phyloP scores from a whole-genome alignment of 2,797 vertebrate species.

The Myotis pilosus region DNA sequence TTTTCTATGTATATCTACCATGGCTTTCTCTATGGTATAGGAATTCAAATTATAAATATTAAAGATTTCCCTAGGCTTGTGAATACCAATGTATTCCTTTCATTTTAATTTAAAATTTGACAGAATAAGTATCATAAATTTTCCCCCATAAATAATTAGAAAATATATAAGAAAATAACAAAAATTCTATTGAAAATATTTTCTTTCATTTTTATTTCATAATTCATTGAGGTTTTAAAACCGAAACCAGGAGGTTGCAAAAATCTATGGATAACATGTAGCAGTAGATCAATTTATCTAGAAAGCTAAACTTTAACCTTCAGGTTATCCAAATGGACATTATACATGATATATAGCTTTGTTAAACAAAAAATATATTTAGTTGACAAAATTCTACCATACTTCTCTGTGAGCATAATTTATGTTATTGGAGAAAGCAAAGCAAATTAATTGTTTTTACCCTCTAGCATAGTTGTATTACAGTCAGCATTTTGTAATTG shows the following conservation, averaged over 20 bases:
- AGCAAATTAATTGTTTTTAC: constrained; percentile 43
- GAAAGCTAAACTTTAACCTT: constrained; percentile 16
- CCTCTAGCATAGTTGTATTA: background rate
- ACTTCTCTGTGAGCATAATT: constrained; percentile 52
- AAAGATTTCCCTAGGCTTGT: background rate
- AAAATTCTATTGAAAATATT: background rate
- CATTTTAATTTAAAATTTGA: constrained; percentile 56
- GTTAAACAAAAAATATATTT: constrained; percentile 58
- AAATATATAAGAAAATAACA: background rate
- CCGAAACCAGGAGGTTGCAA: background rate
- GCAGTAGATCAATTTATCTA: constrained; percentile 9
- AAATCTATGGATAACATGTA: background rate
- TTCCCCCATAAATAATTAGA: background rate
- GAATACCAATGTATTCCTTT: background rate
- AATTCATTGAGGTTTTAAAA: background rate
- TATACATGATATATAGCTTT: constrained; percentile 1
- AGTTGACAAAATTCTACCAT: background rate
- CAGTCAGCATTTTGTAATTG: constrained; percentile 20
- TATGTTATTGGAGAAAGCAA: constrained; percentile 14
- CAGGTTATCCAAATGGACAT: background rate
- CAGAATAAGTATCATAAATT: background rate
- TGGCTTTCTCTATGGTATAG: background rate
- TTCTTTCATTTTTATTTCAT: background rate
- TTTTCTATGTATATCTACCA: background rate
- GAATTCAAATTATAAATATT: constrained; percentile 38